Conservation (phyloP, 1,140 invertebrate genomes). For the Bombus superbus region DNA sequence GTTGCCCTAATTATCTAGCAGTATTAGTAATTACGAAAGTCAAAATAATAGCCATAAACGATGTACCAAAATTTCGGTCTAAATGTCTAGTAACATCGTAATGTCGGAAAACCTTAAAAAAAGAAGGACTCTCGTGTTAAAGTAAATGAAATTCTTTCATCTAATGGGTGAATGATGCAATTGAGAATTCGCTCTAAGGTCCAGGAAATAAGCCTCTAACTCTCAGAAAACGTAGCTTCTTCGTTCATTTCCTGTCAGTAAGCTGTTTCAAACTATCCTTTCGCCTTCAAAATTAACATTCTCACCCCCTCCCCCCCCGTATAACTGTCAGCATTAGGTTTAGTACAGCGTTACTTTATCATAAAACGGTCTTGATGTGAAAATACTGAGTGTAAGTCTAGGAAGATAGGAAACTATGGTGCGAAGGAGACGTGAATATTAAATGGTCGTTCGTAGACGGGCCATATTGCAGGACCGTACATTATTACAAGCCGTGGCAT, state of each 20-base stretch:
- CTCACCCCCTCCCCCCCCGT: neutral
- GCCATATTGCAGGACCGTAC: neutral
- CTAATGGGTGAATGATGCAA: neutral
- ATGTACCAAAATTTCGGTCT: no score
- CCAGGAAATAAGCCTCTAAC: neutral
- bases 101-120: no score
- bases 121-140: no score
- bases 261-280: neutral
- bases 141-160: no score
- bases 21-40: neutral
- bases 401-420: neutral
- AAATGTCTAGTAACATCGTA: no score
- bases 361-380: neutral
- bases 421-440: constrained; percentile 57
- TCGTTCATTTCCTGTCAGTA: neutral
- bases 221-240: neutral
- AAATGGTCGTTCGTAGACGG: constrained; percentile 40
- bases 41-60: neutral
- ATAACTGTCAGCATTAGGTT: neutral
- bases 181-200: no score
- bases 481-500: neutral
- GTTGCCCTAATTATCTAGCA: neutral
- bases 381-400: constrained; percentile 14
- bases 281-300: neutral
- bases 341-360: constrained; percentile 3